Evolutionary conservation across 2,113 vertebrate genomes (phyloP).

Genomic region (Phyllopteryx taeniolatus): DNA sequence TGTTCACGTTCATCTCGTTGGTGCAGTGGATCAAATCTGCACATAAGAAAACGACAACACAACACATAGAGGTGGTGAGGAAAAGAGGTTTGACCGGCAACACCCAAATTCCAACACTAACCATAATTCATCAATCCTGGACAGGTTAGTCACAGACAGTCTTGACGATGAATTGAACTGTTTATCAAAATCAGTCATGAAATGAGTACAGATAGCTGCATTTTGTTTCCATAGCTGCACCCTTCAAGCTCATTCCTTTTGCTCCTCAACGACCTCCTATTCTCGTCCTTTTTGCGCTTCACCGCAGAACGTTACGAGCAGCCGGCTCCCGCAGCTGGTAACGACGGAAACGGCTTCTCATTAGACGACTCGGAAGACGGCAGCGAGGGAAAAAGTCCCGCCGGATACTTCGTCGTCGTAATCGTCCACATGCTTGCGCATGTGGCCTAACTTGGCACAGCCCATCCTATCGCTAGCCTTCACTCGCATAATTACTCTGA

Average conservation of each 20-base stretch:
- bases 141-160: too few relatives aligned
- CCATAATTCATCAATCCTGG: too few relatives aligned
- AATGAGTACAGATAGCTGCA: not conserved
- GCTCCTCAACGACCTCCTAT: slow-evolving; percentile 5
- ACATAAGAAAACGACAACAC: not conserved
- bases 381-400: slow-evolving; percentile 17
- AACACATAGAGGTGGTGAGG: not conserved
- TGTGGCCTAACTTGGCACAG: slow-evolving; percentile 10
- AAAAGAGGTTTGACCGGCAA: slow-evolving; percentile 18
- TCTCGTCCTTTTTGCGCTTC: slow-evolving; percentile 44
- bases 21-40: slow-evolving; percentile 77
- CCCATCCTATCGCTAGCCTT: not conserved
- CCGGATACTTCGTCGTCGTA: slow-evolving; percentile 39
- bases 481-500: slow-evolving; percentile 13
- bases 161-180: too few relatives aligned
- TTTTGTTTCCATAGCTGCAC: slow-evolving; percentile 18
- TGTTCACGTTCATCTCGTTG: slow-evolving; percentile 77
- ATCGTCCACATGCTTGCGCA: slow-evolving; percentile 12
- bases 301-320: slow-evolving; percentile 36
- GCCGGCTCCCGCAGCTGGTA: slow-evolving; percentile 52
- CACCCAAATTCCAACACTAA: not conserved
- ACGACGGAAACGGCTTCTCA: slow-evolving; percentile 58
- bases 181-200: not conserved
- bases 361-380: slow-evolving; percentile 37
- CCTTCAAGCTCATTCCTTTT: not conserved